phyloP scores from a whole-genome alignment of 2,113 vertebrate genomes.

The Thamnaconus septentrionalis region DNA sequence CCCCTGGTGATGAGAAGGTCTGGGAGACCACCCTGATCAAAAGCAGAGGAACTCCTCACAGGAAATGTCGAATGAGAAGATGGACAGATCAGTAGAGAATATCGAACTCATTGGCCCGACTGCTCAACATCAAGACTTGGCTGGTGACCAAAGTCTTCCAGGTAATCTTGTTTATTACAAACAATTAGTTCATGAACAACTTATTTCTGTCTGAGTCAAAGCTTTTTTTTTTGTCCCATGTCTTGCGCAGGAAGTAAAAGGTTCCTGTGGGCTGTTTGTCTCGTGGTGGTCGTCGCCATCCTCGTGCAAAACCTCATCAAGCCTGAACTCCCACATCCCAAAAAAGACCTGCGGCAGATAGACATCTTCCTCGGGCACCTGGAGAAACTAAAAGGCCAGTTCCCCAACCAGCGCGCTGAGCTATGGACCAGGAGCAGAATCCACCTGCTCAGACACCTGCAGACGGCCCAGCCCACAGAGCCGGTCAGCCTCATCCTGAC shows the following conservation, averaged over 20 bases:
- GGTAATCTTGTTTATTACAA: constrained; percentile 20
- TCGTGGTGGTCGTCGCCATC: constrained; percentile 12
- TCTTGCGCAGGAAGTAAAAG: constrained; percentile 4
- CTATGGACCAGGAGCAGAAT: constrained; percentile 84
- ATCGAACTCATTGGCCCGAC: constrained; percentile 30
- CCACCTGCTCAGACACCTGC: constrained; percentile 85
- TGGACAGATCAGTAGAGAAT: neutral
- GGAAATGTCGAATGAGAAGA: neutral
- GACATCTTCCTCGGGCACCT: constrained; percentile 68
- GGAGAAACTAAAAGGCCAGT: constrained; percentile 68
- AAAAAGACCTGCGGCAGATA: neutral
- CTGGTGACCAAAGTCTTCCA: neutral
- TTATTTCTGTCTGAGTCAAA: neutral
- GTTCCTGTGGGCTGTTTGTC: neutral
- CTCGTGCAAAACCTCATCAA: neutral
- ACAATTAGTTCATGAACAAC: neutral
- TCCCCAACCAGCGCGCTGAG: constrained; percentile 81
- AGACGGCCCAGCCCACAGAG: constrained; percentile 70
- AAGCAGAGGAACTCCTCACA: no score
- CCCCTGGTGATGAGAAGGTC: neutral
- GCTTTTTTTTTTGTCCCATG: neutral
- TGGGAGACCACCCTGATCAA: neutral
- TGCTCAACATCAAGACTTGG: neutral
- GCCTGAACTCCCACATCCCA: constrained; percentile 8
- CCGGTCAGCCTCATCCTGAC: constrained; percentile 88